Conservation (phyloP, 2,888 invertebrate species). For the Sturmia bella region DNA sequence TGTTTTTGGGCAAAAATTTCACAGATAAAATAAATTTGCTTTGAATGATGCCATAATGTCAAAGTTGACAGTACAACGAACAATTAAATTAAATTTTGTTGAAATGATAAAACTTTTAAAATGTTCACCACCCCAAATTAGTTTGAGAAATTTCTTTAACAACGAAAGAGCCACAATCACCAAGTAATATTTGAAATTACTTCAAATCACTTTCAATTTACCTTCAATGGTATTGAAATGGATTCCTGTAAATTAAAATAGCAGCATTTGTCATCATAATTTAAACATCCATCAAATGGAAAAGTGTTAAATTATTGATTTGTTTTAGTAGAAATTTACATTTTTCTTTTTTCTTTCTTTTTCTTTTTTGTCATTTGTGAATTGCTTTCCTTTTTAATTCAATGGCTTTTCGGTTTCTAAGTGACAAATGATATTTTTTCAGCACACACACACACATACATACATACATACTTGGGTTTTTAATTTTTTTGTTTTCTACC, state of each 20-base stretch:
- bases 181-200: too few species aligned
- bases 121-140: not conserved
- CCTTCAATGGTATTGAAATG: constrained; percentile 37
- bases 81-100: constrained; percentile 17
- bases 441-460: too few species aligned
- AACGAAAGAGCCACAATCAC: too few species aligned
- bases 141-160: not conserved
- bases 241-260: constrained; percentile 52
- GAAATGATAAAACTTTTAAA: not conserved
- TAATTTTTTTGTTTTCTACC: too few species aligned
- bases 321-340: constrained; percentile 13
- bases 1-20: constrained; percentile 44
- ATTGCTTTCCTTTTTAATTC: not conserved
- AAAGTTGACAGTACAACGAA: constrained; percentile 19
- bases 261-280: constrained; percentile 48
- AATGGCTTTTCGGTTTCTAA: constrained; percentile 27
- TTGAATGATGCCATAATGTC: constrained; percentile 23
- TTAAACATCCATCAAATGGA: constrained; percentile 44
- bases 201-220: not conserved
- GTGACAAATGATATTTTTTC: constrained; percentile 46
- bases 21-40: constrained; percentile 46
- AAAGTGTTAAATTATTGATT: constrained; percentile 43
- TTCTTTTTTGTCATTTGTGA: not conserved
- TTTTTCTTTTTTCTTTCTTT: not conserved
- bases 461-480: too few species aligned